phyloP scores from a whole-genome alignment of 2,113 vertebrate genomes.

The Tyrannus savana region DNA sequence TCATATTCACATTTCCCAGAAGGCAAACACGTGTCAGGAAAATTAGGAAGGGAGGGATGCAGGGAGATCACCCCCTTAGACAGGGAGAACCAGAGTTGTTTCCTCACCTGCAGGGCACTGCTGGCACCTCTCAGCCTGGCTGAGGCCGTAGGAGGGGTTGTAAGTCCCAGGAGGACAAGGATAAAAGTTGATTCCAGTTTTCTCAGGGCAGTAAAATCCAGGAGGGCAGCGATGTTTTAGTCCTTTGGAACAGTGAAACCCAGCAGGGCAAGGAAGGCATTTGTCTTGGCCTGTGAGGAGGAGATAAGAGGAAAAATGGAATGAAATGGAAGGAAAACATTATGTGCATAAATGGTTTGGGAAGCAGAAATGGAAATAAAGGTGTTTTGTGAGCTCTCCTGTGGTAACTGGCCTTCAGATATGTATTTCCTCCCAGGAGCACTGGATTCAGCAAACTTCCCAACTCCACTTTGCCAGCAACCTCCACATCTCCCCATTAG shows the following conservation, averaged over 20 bases:
- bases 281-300: constrained; percentile 69
- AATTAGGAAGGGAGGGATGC: rapidly evolving
- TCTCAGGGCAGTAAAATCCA: constrained; percentile 81
- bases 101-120: constrained; percentile 83
- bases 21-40: rapidly evolving
- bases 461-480: rapidly evolving
- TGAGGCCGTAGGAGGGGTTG: constrained; percentile 75
- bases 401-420: neutral
- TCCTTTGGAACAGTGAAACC: constrained; percentile 80
- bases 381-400: neutral
- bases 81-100: rapidly evolving
- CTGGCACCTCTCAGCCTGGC: constrained; percentile 78
- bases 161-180: constrained; percentile 84
- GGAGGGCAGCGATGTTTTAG: constrained; percentile 72
- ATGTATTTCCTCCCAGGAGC: rapidly evolving
- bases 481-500: neutral
- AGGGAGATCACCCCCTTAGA: neutral
- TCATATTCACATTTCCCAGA: neutral
- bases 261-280: constrained; percentile 80
- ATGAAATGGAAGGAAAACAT: neutral
- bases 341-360: rapidly evolving
- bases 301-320: neutral
- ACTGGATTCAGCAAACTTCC: neutral
- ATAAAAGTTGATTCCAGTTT: constrained; percentile 65
- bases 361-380: neutral